Evolutionary conservation across 2,888 invertebrate species (phyloP).

Genomic region (Aphelenchoides bicaudatus): DNA sequence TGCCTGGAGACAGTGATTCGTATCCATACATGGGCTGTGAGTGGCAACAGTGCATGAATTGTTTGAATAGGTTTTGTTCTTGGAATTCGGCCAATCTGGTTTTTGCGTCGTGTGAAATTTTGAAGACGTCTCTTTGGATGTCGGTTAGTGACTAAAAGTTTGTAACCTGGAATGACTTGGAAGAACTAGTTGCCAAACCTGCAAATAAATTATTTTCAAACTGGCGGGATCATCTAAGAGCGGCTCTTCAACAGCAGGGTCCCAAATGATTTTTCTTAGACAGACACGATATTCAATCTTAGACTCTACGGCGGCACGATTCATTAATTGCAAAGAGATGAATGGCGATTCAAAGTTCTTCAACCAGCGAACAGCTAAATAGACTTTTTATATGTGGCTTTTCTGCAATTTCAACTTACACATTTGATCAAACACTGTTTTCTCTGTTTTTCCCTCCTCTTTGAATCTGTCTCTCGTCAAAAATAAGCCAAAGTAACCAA

Average conservation of each 20-base stretch:
- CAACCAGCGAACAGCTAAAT: slow-evolving; percentile 71
- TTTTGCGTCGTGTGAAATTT: slow-evolving; percentile 20
- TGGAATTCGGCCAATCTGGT: slow-evolving; percentile 28
- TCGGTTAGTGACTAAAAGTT: slow-evolving; percentile 34
- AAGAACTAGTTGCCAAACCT: no score
- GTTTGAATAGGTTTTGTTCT: slow-evolving; percentile 27
- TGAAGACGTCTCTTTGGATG: slow-evolving; percentile 31
- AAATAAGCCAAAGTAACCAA: slow-evolving; percentile 84
- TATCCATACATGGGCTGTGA: slow-evolving; percentile 84
- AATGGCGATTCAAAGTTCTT: slow-evolving; percentile 96
- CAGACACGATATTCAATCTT: slow-evolving; percentile 34
- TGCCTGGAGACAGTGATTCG: slow-evolving; percentile 74
- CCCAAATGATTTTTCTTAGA: slow-evolving; percentile 40
- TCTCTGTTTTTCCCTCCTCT: slow-evolving; percentile 1
- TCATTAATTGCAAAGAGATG: slow-evolving; percentile 70
- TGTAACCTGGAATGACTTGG: no score
- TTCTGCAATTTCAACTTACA: slow-evolving; percentile 26
- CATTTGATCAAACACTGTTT: slow-evolving; percentile 27
- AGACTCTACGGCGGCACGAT: neutral
- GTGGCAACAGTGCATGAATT: slow-evolving; percentile 75
- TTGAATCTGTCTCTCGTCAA: slow-evolving; percentile 70
- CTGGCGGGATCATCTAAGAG: slow-evolving; percentile 42
- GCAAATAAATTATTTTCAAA: slow-evolving; percentile 42
- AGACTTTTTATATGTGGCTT: neutral
- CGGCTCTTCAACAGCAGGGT: slow-evolving; percentile 44